phyloP scores from a whole-genome alignment of 1,140 invertebrate genomes.

The Venustaconcha ellipsiformis region DNA sequence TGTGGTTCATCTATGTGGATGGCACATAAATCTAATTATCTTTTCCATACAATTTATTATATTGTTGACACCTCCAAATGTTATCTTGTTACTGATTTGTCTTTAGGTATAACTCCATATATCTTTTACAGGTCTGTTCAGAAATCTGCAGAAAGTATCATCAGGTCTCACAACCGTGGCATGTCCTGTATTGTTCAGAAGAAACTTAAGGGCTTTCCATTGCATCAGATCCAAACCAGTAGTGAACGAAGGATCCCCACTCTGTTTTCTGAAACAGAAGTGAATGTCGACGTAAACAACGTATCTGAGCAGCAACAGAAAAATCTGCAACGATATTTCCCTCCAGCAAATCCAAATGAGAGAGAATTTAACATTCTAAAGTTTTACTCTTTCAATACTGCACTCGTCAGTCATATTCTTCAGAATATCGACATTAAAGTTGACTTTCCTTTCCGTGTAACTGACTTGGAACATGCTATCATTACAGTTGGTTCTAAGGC shows the following conservation, averaged over 20 bases:
- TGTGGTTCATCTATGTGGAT: too few relatives aligned
- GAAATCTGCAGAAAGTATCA: constrained; percentile 39
- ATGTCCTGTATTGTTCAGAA: constrained; percentile 56
- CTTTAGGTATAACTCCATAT: too few relatives aligned
- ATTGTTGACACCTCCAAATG: too few relatives aligned
- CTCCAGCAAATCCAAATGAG: constrained; percentile 61
- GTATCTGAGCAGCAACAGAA: too few relatives aligned
- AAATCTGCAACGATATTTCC: constrained; percentile 36
- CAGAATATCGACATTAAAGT: constrained; percentile 54
- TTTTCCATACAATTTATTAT: too few relatives aligned
- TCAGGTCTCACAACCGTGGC: constrained; percentile 55
- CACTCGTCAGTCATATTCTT: constrained; percentile 51
- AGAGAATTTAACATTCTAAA: constrained; percentile 65
- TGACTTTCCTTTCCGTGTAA: constrained; percentile 65
- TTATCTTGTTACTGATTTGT: too few relatives aligned
- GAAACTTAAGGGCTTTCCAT: constrained; percentile 48
- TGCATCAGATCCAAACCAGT: constrained; percentile 16
- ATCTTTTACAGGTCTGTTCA: constrained; percentile 29
- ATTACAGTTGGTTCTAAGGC: constrained; percentile 52
- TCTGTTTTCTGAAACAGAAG: constrained; percentile 47
- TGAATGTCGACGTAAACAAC: constrained; percentile 33
- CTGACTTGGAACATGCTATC: constrained; percentile 61
- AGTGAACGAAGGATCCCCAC: constrained; percentile 28
- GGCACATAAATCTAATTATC: too few relatives aligned
- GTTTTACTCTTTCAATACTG: constrained; percentile 62